phyloP scores from a whole-genome alignment of 2,113 vertebrate genomes.

The Penelope pileata region DNA sequence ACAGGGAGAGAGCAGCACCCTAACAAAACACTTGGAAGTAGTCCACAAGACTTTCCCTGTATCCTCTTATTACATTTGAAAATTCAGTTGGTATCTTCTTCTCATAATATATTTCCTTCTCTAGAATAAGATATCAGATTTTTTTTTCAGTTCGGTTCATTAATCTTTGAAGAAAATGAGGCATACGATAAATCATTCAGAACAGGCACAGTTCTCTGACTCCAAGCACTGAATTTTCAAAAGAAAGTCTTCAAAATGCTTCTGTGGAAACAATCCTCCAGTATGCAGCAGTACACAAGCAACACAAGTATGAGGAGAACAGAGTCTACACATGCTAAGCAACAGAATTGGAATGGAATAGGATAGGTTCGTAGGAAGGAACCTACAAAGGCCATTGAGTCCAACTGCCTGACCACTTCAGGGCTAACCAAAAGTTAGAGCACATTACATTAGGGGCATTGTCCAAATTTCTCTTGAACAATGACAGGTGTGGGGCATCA shows the following conservation, averaged over 20 bases:
- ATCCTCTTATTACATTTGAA: not conserved
- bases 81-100: not conserved
- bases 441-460: too few relatives aligned
- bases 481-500: too few relatives aligned
- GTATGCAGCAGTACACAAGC: not conserved
- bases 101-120: not conserved
- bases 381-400: too few relatives aligned
- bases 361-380: too few relatives aligned
- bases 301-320: not conserved
- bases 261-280: not conserved
- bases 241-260: not conserved
- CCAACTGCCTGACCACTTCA: too few relatives aligned
- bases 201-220: not conserved
- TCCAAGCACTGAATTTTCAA: not conserved
- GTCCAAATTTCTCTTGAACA: too few relatives aligned
- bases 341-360: too few relatives aligned
- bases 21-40: slow-evolving; percentile 65
- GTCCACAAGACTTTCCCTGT: not conserved
- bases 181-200: not conserved
- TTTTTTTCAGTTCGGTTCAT: not conserved
- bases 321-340: not conserved
- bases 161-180: not conserved
- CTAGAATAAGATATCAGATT: not conserved
- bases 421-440: too few relatives aligned
- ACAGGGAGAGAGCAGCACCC: not conserved